Conservation (phyloP, 1,140 invertebrate genomes). For the Anagrus nilaparvatae region DNA sequence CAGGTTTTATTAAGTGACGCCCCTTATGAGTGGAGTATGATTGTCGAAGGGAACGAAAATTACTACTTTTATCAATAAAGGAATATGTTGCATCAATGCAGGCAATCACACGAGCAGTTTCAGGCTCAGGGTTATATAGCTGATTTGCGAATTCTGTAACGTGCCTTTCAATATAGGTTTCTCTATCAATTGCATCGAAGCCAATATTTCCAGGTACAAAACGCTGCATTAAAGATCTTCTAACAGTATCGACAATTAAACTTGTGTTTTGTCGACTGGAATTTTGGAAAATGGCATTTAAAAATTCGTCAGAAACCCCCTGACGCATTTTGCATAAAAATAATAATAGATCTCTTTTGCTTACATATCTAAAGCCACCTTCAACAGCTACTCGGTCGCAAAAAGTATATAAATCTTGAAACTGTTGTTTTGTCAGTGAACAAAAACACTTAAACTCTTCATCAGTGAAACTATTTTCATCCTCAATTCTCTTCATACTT, state of each 20-base stretch:
- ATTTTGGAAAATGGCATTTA: constrained; percentile 3
- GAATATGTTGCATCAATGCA: constrained; percentile 8
- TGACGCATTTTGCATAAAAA: constrained; percentile 10
- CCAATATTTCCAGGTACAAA: constrained; percentile 11
- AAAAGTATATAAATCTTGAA: constrained; percentile 1
- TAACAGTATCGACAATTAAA: constrained; percentile 7
- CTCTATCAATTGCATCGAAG: background rate
- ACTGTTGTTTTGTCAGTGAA: background rate
- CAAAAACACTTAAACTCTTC: constrained; percentile 9
- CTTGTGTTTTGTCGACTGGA: constrained; percentile 8
- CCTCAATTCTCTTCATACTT: background rate
- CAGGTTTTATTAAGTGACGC: constrained; percentile 13
- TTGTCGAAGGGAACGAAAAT: constrained; percentile 3
- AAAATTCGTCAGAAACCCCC: constrained; percentile 5
- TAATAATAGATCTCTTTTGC: constrained; percentile 9
- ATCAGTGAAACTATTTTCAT: constrained; percentile 5
- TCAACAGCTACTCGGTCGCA: constrained; percentile 4
- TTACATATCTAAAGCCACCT: constrained; percentile 1
- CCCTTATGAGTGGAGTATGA: background rate
- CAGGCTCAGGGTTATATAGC: constrained; percentile 5
- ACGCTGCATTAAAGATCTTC: constrained; percentile 9
- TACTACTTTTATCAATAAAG: constrained; percentile 2
- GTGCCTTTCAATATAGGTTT: constrained; percentile 9
- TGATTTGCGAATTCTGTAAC: constrained; percentile 4
- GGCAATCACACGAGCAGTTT: constrained; percentile 1